Evolutionary conservation across 1,140 invertebrate genomes (phyloP), one percentile per base, ranked within the genome.

Genomic region (Drosophila gunungcola): DNA sequence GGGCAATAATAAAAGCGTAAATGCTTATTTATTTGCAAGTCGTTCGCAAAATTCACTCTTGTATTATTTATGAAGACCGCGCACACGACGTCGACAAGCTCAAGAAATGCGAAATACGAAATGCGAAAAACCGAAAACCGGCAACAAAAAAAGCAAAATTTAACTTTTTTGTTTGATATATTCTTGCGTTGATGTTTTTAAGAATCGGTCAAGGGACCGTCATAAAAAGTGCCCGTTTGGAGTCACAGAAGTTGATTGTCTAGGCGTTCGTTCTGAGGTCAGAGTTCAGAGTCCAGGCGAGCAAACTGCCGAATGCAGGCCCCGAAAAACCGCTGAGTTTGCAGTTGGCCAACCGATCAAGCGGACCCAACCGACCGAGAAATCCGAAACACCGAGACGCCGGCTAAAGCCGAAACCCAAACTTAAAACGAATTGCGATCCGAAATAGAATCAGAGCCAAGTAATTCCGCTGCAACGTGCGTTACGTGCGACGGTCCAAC

Each of bases 21-120:
- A 86, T 86, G 83, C 83, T 86, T 86, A 86, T 86, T 86, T 86
- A 86, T 86, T 86, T 86, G 83, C 83, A 86, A 86, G 83, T 86
- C 83, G 83, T 86, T 86, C 83, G 72, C 72, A 69, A 80, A 86
- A 86, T 88, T 79, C 83, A 79, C 83, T 76, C 73, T 89, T 88
- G 75, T 88, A 86, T 86, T 83, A 86, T 86, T 86, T 86, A 86
- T 86, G 83, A 86, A 86, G 83, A 80, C 83, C 60, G 78, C 78
- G 83, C 83, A 86, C 83, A 79, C 83, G 49, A 86, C 72, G 69
- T 61, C 42, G 58, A 54, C 46, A 56, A 16, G 46, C 36, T 61
- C 64, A 38, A 68, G 46, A 63, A 46, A 49, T 51, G 36, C 57
- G 46, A 49, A 48, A 29, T 29, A 6, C 25, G 25, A 25, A 34